A percentile compares a stretch with the other conserved stretches of the same genome.
These are phyloP conservation scores for Platichthys flesus DNA, from an alignment of 2,113 vertebrate species.

Conservation along the genomic window DNA sequence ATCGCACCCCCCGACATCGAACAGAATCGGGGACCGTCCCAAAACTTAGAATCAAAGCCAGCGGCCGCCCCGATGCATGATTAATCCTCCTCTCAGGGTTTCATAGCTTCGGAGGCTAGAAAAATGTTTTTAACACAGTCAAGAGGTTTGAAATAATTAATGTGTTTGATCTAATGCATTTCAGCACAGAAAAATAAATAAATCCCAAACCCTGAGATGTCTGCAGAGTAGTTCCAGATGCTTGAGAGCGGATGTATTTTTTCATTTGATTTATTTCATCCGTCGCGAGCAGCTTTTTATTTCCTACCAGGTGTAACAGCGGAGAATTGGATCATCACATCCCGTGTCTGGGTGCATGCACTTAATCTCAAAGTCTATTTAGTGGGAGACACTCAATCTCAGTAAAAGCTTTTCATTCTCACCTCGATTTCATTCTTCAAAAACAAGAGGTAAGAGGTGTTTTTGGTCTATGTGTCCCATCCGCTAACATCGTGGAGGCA, in stretches of 20 bases:
- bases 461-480: too few species aligned
- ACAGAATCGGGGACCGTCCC: neutral
- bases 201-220: neutral
- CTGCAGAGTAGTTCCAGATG: slow-evolving; percentile 2
- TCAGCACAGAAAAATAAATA: neutral
- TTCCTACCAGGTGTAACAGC: neutral
- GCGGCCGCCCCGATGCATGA: neutral
- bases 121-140: neutral
- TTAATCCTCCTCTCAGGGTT: neutral
- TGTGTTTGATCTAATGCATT: slow-evolving; percentile 8
- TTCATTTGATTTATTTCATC: slow-evolving; percentile 23
- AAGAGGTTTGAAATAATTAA: slow-evolving; percentile 3
- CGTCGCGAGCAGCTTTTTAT: neutral
- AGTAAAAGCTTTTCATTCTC: neutral
- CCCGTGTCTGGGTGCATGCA: too few species aligned
- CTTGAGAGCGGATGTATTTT: slow-evolving; percentile 21
- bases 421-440: neutral
- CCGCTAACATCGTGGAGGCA: too few species aligned
- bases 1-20: neutral
- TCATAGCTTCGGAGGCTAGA: neutral
- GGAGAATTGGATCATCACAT: too few species aligned
- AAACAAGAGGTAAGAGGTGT: too few species aligned
- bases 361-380: neutral
- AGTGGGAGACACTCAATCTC: neutral
- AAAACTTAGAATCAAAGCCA: neutral